phyloP scores from a whole-genome alignment of 2,797 vertebrate species.

The Catamblyrhynchus diadema region DNA sequence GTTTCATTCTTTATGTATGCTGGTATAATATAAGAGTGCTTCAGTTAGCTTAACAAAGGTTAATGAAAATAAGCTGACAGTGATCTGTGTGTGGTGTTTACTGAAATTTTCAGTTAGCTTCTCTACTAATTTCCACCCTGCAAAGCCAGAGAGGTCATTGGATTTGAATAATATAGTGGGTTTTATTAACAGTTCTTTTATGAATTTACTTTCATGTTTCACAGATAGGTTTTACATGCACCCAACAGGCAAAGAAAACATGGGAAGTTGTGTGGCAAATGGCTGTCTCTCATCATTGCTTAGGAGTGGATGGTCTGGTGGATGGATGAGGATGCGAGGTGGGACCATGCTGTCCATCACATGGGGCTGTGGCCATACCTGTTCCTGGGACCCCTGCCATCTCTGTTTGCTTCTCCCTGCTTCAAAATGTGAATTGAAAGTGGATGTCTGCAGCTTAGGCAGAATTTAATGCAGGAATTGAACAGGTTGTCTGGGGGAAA shows the following conservation, averaged over 20 bases:
- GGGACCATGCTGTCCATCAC: not conserved
- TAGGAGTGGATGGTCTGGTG: rapidly evolving
- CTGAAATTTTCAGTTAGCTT: not conserved
- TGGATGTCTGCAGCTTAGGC: not conserved
- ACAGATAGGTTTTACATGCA: rapidly evolving
- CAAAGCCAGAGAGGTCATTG: not conserved
- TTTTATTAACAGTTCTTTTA: not conserved
- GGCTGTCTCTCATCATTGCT: not conserved
- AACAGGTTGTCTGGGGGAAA: not conserved
- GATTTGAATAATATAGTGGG: not conserved
- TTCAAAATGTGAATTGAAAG: not conserved
- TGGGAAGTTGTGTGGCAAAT: not conserved
- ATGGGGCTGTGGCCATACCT: rapidly evolving
- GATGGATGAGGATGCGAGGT: not conserved
- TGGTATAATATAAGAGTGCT: not conserved
- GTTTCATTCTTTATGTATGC: not conserved
- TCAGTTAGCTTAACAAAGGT: not conserved
- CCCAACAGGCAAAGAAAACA: not conserved
- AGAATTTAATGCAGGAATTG: rapidly evolving
- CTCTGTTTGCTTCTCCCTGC: not conserved
- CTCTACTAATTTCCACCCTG: not conserved
- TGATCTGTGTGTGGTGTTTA: not conserved
- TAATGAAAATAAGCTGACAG: not conserved
- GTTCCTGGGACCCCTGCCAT: not conserved
- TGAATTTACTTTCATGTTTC: not conserved